These are phyloP conservation scores for Apaloderma vittatum DNA, from an alignment of 2,113 vertebrate genomes.

Conservation along the genomic window DNA sequence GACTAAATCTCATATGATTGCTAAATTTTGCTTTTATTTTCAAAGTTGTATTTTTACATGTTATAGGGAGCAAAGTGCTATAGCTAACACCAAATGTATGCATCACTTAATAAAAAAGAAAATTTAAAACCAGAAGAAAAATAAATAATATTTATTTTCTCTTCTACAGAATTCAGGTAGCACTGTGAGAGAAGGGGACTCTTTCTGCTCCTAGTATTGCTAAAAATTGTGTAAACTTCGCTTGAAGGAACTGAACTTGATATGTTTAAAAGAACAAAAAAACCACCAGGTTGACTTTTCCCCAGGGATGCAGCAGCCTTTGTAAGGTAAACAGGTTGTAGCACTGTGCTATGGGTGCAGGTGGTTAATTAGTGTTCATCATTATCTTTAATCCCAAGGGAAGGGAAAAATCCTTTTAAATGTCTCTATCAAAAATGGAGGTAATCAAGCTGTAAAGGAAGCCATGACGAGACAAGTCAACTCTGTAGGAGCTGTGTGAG, in stretches of 20 bases:
- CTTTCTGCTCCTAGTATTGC: neutral
- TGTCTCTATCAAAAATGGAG: neutral
- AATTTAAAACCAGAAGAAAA: neutral
- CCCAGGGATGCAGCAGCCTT: neutral
- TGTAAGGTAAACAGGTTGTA: conserved; percentile 35
- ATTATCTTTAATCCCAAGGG: conserved; percentile 7
- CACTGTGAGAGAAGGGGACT: neutral
- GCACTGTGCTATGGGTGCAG: conserved; percentile 28
- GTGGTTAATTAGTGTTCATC: conserved; percentile 55
- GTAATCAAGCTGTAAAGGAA: neutral
- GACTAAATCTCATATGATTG: neutral
- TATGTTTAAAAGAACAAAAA: neutral
- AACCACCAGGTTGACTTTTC: neutral
- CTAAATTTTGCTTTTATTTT: neutral
- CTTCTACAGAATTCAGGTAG: neutral
- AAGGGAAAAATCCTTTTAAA: conserved; percentile 36
- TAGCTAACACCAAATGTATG: neutral
- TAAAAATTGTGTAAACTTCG: neutral
- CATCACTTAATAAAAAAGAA: neutral
- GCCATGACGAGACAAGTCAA: neutral
- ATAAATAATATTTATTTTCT: neutral
- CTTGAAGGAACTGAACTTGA: neutral
- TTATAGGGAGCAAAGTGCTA: neutral
- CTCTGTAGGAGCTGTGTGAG: neutral
- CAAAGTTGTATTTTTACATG: neutral